Evolutionary conservation across 2,113 vertebrate genomes (phyloP), one percentile per base, ranked within the genome.

Genomic region (Actenoides hombroni): DNA sequence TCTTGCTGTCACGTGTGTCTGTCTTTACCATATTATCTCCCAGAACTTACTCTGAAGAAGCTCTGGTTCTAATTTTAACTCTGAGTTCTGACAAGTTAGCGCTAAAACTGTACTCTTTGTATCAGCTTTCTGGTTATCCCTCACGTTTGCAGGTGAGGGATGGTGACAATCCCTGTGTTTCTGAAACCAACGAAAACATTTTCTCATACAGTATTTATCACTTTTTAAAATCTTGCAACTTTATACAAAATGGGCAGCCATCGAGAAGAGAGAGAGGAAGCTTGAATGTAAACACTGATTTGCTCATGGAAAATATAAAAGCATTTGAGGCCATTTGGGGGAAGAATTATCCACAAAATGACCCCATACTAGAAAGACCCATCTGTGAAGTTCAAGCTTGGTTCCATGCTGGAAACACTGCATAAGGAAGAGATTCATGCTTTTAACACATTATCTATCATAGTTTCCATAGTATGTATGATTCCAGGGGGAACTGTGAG

Each of bases 201-300:
- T 93, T 78, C 48, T 81, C 4, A 0, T 67, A 8, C 13, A 70
- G 9, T 51, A 75, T 83, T 93, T 75, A 53, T 68, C 6, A 4
- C 16, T 23, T 67, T 70, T 93, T 63, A 81, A 70, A 83, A 83
- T 42, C 1, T 15, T 37, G 14, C 51, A 67, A n/a, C 59, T 77
- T 90, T 73, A 46, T 65, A 25, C 54, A 63, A 73, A 92, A 69
- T 60, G 54, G 26, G 19, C 42, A 78, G 21, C 24, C 42, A 37
- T 77, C 29, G 67, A 71, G 76, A 67, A 67, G 46, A 83, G 39
- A 67, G 56, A 77, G n/a, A 69, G 56, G 37, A 92, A 71, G 12
- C 24, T 78, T 81, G 23, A 83, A 51, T 74, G 29, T 92, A 88
- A 96, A 92, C 71, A 70, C 16, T 68, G 51, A 80, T 93, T 93